Percentiles rank a stretch among this genome's conserved stretches.
Conservation (phyloP, 2,888 invertebrate species). For the Strigamia maritima region DNA sequence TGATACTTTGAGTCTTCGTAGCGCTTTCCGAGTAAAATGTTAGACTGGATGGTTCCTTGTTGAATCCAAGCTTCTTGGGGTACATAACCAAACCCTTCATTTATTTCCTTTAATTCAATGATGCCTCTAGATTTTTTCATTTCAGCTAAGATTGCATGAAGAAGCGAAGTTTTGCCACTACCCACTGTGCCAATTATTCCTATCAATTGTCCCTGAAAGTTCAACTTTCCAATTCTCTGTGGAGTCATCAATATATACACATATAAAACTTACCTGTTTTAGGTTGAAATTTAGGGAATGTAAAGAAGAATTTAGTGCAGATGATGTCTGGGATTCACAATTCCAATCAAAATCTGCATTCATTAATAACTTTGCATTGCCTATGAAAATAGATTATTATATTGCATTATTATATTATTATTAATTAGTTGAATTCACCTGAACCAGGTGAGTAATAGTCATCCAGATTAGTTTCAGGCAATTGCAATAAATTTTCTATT, state of each 20-base stretch:
- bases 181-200: constrained; percentile 88
- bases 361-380: background rate
- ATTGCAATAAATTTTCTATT: constrained; percentile 69
- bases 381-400: background rate
- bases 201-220: constrained; percentile 67
- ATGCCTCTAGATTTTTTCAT: constrained; percentile 60
- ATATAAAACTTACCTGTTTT: background rate
- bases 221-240: background rate
- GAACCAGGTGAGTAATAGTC: constrained; percentile 58
- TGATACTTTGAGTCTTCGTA: constrained; percentile 75
- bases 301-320: background rate
- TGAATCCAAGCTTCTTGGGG: constrained; percentile 91
- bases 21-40: constrained; percentile 85
- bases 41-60: constrained; percentile 82
- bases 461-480: constrained; percentile 58
- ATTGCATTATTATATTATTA: too few relatives aligned
- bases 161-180: constrained; percentile 82
- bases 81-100: constrained; percentile 76
- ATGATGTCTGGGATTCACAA: background rate
- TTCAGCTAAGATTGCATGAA: constrained; percentile 81
- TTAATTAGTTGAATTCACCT: too few relatives aligned
- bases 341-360: background rate
- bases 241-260: background rate
- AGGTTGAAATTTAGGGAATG: background rate
- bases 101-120: constrained; percentile 34